phyloP scores from a whole-genome alignment of 2,888 invertebrate genomes.

The Synanthedon formicaeformis region DNA sequence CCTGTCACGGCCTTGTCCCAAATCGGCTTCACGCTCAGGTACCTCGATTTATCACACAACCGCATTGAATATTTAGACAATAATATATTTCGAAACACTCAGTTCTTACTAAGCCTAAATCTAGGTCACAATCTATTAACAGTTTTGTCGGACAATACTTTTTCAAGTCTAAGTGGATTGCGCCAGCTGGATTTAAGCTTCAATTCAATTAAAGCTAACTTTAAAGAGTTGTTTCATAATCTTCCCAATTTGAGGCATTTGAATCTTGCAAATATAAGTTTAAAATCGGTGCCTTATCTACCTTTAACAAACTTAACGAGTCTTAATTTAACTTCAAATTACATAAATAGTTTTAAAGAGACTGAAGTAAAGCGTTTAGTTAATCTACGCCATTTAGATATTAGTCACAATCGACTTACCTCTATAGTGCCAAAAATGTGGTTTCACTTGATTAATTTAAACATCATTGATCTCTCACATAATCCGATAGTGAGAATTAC shows the following conservation, averaged over 20 bases:
- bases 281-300: conserved; percentile 81
- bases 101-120: conserved; percentile 81
- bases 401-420: conserved; percentile 82
- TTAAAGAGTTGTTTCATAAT: conserved; percentile 89
- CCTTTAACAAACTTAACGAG: conserved; percentile 82
- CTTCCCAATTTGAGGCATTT: conserved; percentile 84
- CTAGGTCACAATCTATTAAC: conserved; percentile 84
- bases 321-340: conserved; percentile 84
- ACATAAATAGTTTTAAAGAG: conserved; percentile 77
- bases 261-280: conserved; percentile 81
- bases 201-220: conserved; percentile 85
- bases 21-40: conserved; percentile 82
- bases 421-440: conserved; percentile 82
- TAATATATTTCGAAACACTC: conserved; percentile 86
- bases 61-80: conserved; percentile 88
- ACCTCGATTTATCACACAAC: conserved; percentile 83
- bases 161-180: conserved; percentile 82
- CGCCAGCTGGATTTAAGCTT: conserved; percentile 84
- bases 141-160: conserved; percentile 89
- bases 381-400: conserved; percentile 78
- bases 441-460: conserved; percentile 77
- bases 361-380: conserved; percentile 78
- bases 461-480: conserved; percentile 81
- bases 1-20: conserved; percentile 83
- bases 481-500: conserved; percentile 85